Conservation (phyloP, 2,888 invertebrate genomes). For the Orthosia cruda region DNA sequence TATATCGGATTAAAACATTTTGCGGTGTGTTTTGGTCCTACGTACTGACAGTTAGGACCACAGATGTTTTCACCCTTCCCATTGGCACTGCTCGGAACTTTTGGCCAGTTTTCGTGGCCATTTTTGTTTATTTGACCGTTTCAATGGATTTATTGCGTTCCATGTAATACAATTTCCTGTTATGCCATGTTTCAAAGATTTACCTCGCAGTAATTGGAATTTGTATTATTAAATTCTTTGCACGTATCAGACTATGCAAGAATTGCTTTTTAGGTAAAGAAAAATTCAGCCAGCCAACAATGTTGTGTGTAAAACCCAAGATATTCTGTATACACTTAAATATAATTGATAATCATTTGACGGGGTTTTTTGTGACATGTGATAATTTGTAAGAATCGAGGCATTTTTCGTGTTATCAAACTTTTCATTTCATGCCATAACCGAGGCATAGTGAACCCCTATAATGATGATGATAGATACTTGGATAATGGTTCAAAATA, state of each 20-base stretch:
- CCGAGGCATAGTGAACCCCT: not conserved
- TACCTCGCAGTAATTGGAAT: slow-evolving; percentile 53
- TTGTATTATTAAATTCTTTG: slow-evolving; percentile 50
- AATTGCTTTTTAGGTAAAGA: slow-evolving; percentile 9
- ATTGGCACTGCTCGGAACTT: slow-evolving; percentile 32
- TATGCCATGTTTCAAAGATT: slow-evolving; percentile 51
- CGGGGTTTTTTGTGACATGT: not conserved
- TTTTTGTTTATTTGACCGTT: slow-evolving; percentile 59
- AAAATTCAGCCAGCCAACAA: not conserved
- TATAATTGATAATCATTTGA: not conserved
- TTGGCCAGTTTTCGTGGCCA: slow-evolving; percentile 37
- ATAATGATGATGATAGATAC: slow-evolving; percentile 11
- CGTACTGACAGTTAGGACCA: slow-evolving; percentile 60
- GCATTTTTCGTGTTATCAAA: not conserved
- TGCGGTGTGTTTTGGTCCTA: slow-evolving; percentile 64
- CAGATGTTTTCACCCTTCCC: slow-evolving; percentile 64
- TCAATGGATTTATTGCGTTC: slow-evolving; percentile 51
- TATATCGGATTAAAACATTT: slow-evolving; percentile 68
- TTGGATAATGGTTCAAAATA: not conserved
- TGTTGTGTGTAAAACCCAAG: not conserved
- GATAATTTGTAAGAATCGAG: too few relatives aligned
- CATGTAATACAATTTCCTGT: slow-evolving; percentile 53
- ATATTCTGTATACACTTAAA: not conserved
- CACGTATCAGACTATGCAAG: slow-evolving; percentile 13
- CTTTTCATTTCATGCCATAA: not conserved